Base-by-base conservation (phyloP, 1,140 invertebrate species). In the Armadillidium nasatum region DNA sequence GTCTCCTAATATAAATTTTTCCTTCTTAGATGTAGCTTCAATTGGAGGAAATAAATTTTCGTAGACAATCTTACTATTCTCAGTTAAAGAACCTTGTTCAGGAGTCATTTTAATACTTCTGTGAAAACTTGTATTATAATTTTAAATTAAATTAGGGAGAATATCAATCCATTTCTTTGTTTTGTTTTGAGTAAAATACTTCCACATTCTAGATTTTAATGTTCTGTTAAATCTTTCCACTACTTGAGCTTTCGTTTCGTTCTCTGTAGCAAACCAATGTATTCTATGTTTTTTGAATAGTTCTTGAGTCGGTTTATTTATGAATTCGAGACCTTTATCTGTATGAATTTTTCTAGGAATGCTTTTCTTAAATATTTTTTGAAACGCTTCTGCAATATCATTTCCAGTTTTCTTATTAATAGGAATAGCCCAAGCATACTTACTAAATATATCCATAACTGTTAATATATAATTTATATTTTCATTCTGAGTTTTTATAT, bases 391-490 rank as follows among this genome's bases (percentile, higher is more conserved):
- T 11, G 76, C 21, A n/a, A 82, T 78, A 80, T 77, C 79, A 75
- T 74, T 60, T 43, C 79, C 83, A 73, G 75, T 85, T 83, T 88
- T 88, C 13, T 77, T 83, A 84, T 87, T 86, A 23, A 88, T 19
- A 7, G 85, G 84, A 44, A 83, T 69, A n/a, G 83, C 83, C 83
- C 83, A 88, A 23, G 84, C 84, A 80, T 82, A 85, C 83, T 87
- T 87, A 71, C 83, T 84, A 81, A 86, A 87, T 33, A 80, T 78
- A 81, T 87, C 85, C 72, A 87, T 87, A 7, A 86, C 82, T 33
- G 82, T 84, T 71, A 88, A 79, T 44, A 88, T 80, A 78, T 85
- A 87, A 75, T n/a, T n/a, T n/a, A n/a, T n/a, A 54, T 50, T 82
- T 81, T 82, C n/a, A n/a, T 87, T 87, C 54, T 81, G 23, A 77